phyloP scores from a whole-genome alignment of 2,113 vertebrate genomes.

The Elachura formosa region DNA sequence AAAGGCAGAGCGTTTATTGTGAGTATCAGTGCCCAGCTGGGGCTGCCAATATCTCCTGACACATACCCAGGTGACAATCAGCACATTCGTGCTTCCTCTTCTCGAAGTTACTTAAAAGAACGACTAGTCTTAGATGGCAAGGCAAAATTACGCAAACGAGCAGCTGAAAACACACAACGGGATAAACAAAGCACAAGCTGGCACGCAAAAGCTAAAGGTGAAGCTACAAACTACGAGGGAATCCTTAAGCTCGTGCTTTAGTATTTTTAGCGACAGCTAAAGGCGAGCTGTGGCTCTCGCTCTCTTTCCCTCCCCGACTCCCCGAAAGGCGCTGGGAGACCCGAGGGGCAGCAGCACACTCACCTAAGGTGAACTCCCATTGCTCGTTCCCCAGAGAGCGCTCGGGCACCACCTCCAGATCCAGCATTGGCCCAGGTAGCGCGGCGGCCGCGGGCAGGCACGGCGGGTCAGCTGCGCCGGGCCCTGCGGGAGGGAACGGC shows the following conservation, averaged over 20 bases:
- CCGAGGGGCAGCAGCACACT: not conserved
- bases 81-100: not conserved
- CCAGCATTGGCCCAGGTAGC: constrained; percentile 92
- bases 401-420: constrained; percentile 98
- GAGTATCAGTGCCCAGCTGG: not conserved
- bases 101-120: not conserved
- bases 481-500: not conserved
- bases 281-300: not conserved
- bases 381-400: constrained; percentile 98
- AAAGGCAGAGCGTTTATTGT: not conserved
- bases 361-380: constrained; percentile 98
- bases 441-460: constrained; percentile 43
- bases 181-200: not conserved
- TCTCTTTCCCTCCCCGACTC: not conserved
- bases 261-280: not conserved
- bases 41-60: not conserved
- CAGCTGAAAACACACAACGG: not conserved
- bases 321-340: not conserved
- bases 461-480: constrained; percentile 32
- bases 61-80: not conserved
- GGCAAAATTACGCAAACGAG: not conserved
- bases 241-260: rapidly evolving
- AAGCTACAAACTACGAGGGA: rapidly evolving
- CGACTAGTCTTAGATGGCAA: not conserved
- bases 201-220: not conserved